Percentiles rank a stretch among this genome's conserved stretches.
Conservation (phyloP, 2,113 vertebrate species). For the Brachyhypopomus occidentalis region DNA sequence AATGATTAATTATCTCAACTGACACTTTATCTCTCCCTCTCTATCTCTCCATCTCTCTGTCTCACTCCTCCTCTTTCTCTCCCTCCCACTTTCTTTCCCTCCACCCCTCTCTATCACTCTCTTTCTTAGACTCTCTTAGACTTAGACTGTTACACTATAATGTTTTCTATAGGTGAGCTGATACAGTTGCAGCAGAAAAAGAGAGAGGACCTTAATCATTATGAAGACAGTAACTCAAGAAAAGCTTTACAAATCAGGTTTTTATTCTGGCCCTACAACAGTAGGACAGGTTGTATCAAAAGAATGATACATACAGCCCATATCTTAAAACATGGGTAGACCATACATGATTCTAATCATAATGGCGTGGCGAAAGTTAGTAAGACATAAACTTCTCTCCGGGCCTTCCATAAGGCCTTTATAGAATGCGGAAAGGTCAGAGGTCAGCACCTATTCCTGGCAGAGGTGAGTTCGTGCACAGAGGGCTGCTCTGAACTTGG, state of each 20-base stretch:
- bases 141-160: too few species aligned
- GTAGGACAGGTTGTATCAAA: not conserved
- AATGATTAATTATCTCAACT: slow-evolving; percentile 46
- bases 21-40: slow-evolving; percentile 1
- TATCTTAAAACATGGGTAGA: not conserved
- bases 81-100: not conserved
- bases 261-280: not conserved
- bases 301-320: not conserved
- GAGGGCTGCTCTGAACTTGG: slow-evolving; percentile 23
- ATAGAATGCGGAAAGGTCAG: not conserved
- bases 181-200: not conserved
- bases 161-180: too few species aligned
- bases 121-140: not conserved
- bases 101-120: not conserved
- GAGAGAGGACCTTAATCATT: not conserved
- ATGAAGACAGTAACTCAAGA: slow-evolving; percentile 9
- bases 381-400: not conserved
- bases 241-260: not conserved
- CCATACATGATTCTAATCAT: slow-evolving; percentile 11
- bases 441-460: slow-evolving; percentile 12
- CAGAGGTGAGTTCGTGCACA: slow-evolving; percentile 1
- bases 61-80: slow-evolving; percentile 11
- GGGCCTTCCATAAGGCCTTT: not conserved
- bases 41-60: slow-evolving; percentile 7
- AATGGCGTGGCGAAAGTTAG: not conserved